Conservation (phyloP, 2,888 invertebrate species). For the Machimus rusticus region DNA sequence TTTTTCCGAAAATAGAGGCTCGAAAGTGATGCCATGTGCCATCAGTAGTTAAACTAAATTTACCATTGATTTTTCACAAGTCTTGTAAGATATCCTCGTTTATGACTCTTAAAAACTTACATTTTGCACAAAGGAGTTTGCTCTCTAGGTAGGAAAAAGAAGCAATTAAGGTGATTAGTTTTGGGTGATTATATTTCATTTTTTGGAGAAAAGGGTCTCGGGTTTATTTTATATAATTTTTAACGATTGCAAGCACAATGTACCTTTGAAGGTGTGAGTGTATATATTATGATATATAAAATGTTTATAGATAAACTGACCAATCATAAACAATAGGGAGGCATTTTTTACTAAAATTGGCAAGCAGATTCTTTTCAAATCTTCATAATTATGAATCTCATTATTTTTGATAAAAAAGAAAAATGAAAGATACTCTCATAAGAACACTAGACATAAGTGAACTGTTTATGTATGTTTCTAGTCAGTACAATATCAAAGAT, state of each 20-base stretch:
- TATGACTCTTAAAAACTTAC: not conserved
- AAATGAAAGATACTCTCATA: not conserved
- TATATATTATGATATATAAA: not conserved
- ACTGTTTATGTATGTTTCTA: slow-evolving; percentile 16
- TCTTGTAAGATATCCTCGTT: not conserved
- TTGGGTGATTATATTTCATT: not conserved
- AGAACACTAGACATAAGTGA: not conserved
- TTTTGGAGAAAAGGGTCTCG: not conserved
- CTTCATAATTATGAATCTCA: not conserved
- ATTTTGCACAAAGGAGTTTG: not conserved
- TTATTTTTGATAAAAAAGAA: slow-evolving; percentile 28
- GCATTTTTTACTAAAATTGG: not conserved
- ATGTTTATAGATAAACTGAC: not conserved
- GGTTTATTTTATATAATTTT: not conserved
- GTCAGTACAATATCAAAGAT: slow-evolving; percentile 28
- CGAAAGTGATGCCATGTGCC: not conserved
- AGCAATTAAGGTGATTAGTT: not conserved
- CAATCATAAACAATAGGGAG: slow-evolving; percentile 6
- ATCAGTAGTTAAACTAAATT: not conserved
- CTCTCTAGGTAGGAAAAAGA: not conserved
- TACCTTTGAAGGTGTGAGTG: not conserved
- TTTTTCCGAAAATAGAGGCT: not conserved
- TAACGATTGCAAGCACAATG: not conserved
- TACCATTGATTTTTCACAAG: not conserved
- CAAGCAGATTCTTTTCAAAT: not conserved